phyloP scores from a whole-genome alignment of 2,113 vertebrate genomes.

The Oncorhynchus clarkii region DNA sequence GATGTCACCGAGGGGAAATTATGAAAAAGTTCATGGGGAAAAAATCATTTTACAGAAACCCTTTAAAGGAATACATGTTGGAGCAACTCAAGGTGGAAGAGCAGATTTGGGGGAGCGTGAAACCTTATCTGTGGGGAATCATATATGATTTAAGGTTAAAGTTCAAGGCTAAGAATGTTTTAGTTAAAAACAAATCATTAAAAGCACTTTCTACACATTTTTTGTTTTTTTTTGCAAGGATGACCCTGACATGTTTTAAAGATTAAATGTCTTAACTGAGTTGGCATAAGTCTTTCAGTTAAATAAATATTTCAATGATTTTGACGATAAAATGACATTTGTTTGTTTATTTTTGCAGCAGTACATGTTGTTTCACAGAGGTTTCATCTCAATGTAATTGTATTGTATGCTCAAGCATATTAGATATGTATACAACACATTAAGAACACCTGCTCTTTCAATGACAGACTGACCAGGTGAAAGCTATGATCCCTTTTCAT shows the following conservation, averaged over 20 bases:
- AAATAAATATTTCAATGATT: conserved; percentile 64
- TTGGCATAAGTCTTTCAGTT: conserved; percentile 55
- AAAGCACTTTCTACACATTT: conserved; percentile 63
- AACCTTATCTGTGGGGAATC: conserved; percentile 5
- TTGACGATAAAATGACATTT: conserved; percentile 42
- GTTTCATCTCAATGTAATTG: background rate
- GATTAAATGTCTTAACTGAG: conserved; percentile 52
- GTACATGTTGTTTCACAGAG: background rate
- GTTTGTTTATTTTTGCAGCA: conserved; percentile 2
- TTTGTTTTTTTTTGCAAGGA: conserved; percentile 34
- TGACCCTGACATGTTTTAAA: conserved; percentile 28
- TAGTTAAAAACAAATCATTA: conserved; percentile 21
- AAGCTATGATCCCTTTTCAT: background rate
- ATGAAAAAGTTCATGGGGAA: background rate
- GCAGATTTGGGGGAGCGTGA: background rate
- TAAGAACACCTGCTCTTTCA: too few species aligned
- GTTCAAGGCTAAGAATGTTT: conserved; percentile 34
- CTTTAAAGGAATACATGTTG: conserved; percentile 22
- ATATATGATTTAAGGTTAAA: background rate
- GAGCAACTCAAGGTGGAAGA: conserved; percentile 13
- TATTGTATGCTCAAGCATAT: background rate
- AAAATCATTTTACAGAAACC: conserved; percentile 19
- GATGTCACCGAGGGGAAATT: conserved; percentile 44
- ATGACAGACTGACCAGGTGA: too few species aligned
- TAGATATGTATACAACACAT: background rate